A percentile compares a stretch with the other conserved stretches of the same genome.
Evolutionary conservation across 2,797 vertebrate species (phyloP).

Genomic region (Epinephelus awoara): DNA sequence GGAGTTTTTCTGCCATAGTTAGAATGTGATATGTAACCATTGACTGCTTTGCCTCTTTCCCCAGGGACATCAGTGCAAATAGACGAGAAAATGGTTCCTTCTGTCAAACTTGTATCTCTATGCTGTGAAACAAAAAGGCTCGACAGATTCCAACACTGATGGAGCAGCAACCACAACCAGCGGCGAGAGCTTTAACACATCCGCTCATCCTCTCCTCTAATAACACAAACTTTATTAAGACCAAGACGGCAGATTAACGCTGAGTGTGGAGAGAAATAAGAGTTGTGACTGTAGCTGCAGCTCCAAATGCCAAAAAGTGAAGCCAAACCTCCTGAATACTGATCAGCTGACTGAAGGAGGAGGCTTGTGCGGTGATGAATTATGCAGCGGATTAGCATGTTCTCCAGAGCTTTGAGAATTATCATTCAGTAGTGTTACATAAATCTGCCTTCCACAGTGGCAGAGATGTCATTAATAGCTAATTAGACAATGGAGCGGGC

Average conservation of each 20-base stretch:
- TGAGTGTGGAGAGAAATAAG: constrained; percentile 3
- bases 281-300: constrained; percentile 25
- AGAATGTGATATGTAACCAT: constrained; percentile 66
- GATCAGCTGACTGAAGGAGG: constrained; percentile 50
- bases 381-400: constrained; percentile 69
- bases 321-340: constrained; percentile 46
- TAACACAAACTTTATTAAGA: not conserved
- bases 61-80: constrained; percentile 42
- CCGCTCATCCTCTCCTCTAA: not conserved
- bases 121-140: constrained; percentile 67
- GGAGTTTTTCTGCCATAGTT: constrained; percentile 71
- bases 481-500: constrained; percentile 66
- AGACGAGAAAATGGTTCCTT: constrained; percentile 32
- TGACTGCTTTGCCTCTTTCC: constrained; percentile 60
- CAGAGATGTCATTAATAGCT: constrained; percentile 72
- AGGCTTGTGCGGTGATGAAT: constrained; percentile 55
- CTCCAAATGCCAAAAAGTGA: constrained; percentile 30
- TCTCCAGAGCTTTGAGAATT: constrained; percentile 67
- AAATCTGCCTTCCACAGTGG: constrained; percentile 51
- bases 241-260: not conserved
- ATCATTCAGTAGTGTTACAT: constrained; percentile 62
- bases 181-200: not conserved
- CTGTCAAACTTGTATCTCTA: constrained; percentile 50
- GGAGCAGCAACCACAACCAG: constrained; percentile 50
- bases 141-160: constrained; percentile 46